phyloP scores from a whole-genome alignment of 2,113 vertebrate species.

The Ptychochromis oligacanthus region DNA sequence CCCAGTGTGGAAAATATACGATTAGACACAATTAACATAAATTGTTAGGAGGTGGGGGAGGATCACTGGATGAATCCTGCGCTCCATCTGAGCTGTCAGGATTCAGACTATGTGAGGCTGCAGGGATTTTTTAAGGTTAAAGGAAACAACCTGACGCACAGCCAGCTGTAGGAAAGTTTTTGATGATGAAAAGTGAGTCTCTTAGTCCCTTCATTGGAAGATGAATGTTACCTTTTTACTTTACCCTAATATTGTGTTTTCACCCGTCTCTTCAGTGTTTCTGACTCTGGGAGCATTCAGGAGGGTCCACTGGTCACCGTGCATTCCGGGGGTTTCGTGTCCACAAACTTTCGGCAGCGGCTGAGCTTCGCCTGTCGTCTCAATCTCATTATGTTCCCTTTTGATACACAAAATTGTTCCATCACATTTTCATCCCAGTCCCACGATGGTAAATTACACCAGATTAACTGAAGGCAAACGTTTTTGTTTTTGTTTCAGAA shows the following conservation, averaged over 20 bases:
- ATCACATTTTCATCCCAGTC: constrained; percentile 48
- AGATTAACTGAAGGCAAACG: not conserved
- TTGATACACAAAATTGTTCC: constrained; percentile 47
- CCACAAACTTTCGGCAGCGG: accelerated
- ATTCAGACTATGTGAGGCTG: not conserved
- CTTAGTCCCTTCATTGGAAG: accelerated
- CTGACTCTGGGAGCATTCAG: not conserved
- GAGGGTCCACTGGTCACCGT: not conserved
- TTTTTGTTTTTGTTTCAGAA: not conserved
- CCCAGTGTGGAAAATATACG: no score
- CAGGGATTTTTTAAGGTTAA: not conserved
- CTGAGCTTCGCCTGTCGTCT: constrained; percentile 63
- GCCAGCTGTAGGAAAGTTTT: not conserved
- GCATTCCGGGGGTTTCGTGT: accelerated
- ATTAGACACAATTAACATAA: no score
- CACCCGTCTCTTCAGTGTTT: constrained; percentile 39
- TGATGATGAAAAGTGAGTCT: not conserved
- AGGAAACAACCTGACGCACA: not conserved
- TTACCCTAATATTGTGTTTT: not conserved
- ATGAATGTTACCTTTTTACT: not conserved
- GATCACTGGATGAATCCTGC: not conserved
- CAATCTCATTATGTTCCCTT: constrained; percentile 53
- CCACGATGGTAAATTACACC: not conserved
- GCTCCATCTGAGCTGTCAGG: not conserved
- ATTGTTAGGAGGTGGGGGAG: no score